Evolutionary conservation across 2,797 vertebrate species (phyloP), one percentile per base, ranked within the genome.

Genomic region (Pseudocheirus occidentalis): DNA sequence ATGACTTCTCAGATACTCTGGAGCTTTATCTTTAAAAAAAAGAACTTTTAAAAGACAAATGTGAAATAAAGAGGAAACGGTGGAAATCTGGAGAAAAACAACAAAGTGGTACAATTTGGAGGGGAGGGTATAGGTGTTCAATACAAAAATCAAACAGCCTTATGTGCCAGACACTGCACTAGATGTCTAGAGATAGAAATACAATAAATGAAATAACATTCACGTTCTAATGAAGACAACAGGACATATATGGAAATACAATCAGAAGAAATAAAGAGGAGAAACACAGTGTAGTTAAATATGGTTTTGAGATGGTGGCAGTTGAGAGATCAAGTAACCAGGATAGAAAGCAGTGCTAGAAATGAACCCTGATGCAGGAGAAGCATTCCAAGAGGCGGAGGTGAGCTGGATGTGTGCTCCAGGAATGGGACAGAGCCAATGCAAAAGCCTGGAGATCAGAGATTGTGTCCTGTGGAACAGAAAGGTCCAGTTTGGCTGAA

Each of bases 11-110:
- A 92, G 13, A 90, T 0, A 90, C 46, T 92, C 6, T 66, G 90
- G 91, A 91, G 81, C 93, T 90, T 34, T 58, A 90, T 28, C 34
- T 55, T 92, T 11, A 54, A 54, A 55, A 57, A 50, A 96, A 93
- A 89, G 89, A 4, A 95, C 90, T 29, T 1, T 0, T 55, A 94
- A 96, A 93, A 59, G 6, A 57, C 24, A 53, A 18, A 50, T 0
- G 94, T 21, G 96, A 62, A 57, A 90, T 14, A 11, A 93, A 81
- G 40, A 27, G 9, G 24, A 87, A 94, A 92, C 11, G 40, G 50
- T 34, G 27, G 11, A 9, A 13, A 66, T 53, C 0, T 4, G n/a
- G n/a, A 7, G 13, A 0, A 40, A 73, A n/a, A 4, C 31, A 18
- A n/a, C 34, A 34, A 18, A n/a, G 28, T 0, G 16, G 24, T 52